Base-by-base conservation (phyloP, 2,888 invertebrate species). In the Acleris sparsana region DNA sequence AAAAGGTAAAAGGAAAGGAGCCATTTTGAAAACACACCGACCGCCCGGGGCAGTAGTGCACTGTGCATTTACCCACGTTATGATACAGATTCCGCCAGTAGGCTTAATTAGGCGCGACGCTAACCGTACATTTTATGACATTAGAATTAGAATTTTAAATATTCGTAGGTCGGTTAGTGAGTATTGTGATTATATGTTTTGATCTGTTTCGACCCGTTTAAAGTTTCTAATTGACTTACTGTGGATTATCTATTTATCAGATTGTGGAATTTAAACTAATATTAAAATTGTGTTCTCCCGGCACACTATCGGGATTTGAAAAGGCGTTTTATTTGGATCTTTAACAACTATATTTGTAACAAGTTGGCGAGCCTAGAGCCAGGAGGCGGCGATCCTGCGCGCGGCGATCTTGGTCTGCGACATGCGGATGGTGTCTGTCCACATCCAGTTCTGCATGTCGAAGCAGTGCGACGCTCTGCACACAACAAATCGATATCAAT, bases 1-100 rank as follows among this genome's bases (percentile, higher is more conserved):
- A 95, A 95, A 95, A 95, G 95, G 94, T 95, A 93, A 92, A 94
- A 90, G 96, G 96, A 96, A 96, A 96, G 96, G 96, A 96, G 96
- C 96, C 95, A 96, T 95, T 96, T 95, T 94, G 95, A 95, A 95
- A 95, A 95, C 96, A 96, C 96, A 95, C 96, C 96, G 96, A 95
- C 93, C 83, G 80, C 75, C 72, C 87, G 78, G 82, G 81, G 85
- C 76, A 87, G 87, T 86, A 85, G 87, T 88, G 83, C 87, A 86
- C 88, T 86, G 85, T 87, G 88, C 90, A 89, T 89, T 89, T 89
- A 88, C 79, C 75, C 78, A 72, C 75, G 71, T 71, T 70, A 75
- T 69, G 76, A 77, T 79, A 79, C 79, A 83, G 76, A 83, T 85
- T 82, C 84, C 83, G 82, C 83, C 82, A 78, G 82, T 86, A 84